phyloP scores from a whole-genome alignment of 2,888 invertebrate species.

The Catocala fraxini region DNA sequence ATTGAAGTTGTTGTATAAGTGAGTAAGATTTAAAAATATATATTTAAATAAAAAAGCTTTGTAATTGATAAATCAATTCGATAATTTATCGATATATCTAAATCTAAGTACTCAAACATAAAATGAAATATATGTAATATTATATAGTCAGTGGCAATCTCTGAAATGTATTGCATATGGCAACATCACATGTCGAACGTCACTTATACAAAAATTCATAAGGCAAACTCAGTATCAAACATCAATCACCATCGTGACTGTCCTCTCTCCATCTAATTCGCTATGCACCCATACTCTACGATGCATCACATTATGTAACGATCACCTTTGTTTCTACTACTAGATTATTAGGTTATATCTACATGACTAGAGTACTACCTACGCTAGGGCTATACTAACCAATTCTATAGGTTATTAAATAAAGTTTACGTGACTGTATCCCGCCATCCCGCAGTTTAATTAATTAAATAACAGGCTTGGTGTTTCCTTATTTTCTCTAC shows the following conservation, averaged over 20 bases:
- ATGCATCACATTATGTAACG: slow-evolving; percentile 74
- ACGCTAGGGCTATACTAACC: slow-evolving; percentile 48
- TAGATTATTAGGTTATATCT: slow-evolving; percentile 58
- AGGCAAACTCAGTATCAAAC: slow-evolving; percentile 57
- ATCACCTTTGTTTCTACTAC: slow-evolving; percentile 73
- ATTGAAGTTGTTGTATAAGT: slow-evolving; percentile 45
- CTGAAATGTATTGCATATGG: slow-evolving; percentile 29
- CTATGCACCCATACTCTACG: slow-evolving; percentile 52
- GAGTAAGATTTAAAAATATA: slow-evolving; percentile 23
- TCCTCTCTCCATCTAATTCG: slow-evolving; percentile 45
- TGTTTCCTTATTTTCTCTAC: background rate
- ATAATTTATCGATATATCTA: background rate
- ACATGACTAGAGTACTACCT: slow-evolving; percentile 56
- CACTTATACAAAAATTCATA: slow-evolving; percentile 59
- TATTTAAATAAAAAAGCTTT: background rate
- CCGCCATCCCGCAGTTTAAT: slow-evolving; percentile 18
- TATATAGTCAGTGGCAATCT: slow-evolving; percentile 28
- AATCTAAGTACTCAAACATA: too few species aligned
- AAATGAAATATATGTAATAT: too few species aligned
- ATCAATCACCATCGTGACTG: slow-evolving; percentile 46
- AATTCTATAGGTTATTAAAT: slow-evolving; percentile 21
- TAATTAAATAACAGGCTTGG: slow-evolving; percentile 6
- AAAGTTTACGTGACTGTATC: slow-evolving; percentile 13
- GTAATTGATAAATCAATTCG: background rate
- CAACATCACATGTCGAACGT: slow-evolving; percentile 24